Percentiles rank a stretch among this genome's conserved stretches.
These are phyloP conservation scores for Trichonephila clavata DNA, from an alignment of 1,140 invertebrate species.

Conservation along the genomic window DNA sequence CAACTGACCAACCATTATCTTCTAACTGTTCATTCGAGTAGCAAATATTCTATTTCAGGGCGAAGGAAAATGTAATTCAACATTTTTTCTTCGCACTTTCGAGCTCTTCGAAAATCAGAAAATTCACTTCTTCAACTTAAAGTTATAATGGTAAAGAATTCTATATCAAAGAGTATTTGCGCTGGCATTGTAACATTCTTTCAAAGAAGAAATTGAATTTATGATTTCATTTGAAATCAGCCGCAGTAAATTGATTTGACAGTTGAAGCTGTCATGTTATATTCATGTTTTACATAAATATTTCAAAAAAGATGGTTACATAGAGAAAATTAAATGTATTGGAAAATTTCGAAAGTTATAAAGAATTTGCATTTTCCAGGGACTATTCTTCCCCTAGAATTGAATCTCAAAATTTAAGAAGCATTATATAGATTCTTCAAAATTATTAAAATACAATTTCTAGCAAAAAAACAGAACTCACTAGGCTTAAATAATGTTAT, in stretches of 20 bases:
- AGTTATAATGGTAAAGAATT: neutral
- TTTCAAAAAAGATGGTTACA: neutral
- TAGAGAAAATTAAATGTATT: neutral
- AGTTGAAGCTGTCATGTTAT: neutral
- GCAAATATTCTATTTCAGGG: constrained; percentile 27
- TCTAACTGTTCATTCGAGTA: neutral
- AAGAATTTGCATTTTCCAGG: too few relatives aligned
- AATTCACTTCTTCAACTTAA: neutral
- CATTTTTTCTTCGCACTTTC: neutral
- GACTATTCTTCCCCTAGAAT: too few relatives aligned
- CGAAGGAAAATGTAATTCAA: neutral
- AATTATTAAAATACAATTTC: too few relatives aligned
- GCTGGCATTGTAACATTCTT: neutral
- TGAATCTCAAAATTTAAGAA: too few relatives aligned
- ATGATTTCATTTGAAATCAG: neutral
- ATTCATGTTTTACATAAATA: neutral
- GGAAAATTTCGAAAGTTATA: neutral
- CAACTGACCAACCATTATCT: neutral
- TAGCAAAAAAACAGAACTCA: too few relatives aligned
- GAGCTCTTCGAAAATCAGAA: neutral
- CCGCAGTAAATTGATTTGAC: neutral
- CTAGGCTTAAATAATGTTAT: too few relatives aligned
- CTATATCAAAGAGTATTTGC: neutral
- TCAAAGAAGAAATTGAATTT: neutral
- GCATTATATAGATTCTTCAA: too few relatives aligned